Evolutionary conservation across 2,797 vertebrate species (phyloP).

Genomic region (Molossus molossus): DNA sequence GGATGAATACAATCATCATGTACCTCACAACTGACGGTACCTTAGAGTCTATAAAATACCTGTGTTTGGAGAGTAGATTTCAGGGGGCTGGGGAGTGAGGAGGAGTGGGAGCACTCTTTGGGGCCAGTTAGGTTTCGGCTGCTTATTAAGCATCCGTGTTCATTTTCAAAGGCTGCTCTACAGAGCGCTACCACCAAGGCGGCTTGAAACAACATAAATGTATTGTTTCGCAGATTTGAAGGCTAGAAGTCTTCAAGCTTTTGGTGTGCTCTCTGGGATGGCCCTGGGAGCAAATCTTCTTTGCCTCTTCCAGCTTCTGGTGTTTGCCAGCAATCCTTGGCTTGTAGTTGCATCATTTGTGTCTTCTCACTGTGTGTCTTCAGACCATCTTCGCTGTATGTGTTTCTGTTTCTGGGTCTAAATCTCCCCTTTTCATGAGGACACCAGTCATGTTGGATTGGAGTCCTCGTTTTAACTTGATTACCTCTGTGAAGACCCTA

Average conservation of each 20-base stretch:
- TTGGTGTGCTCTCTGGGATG: background rate
- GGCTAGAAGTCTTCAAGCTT: background rate
- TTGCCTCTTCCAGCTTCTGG: background rate
- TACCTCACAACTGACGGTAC: background rate
- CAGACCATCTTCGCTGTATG: background rate
- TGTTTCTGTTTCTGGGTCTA: background rate
- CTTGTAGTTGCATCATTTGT: background rate
- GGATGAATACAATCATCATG: background rate
- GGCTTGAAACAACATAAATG: constrained; percentile 27
- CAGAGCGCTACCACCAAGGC: background rate
- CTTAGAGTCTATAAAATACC: background rate
- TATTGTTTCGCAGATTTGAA: background rate
- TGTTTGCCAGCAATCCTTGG: background rate
- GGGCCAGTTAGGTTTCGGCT: background rate
- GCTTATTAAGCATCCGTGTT: background rate
- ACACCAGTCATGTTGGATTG: background rate
- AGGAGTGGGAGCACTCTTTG: background rate
- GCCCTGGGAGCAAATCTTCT: background rate
- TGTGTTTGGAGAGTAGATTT: background rate
- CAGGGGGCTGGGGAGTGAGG: background rate
- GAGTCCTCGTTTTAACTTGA: background rate
- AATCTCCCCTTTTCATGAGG: background rate
- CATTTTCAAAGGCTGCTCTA: background rate
- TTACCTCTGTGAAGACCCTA: background rate
- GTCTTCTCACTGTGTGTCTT: background rate